A percentile compares a stretch with the other conserved stretches of the same genome.
Evolutionary conservation across 2,888 invertebrate genomes (phyloP).

Genomic region (Crossocerus cetratus): DNA sequence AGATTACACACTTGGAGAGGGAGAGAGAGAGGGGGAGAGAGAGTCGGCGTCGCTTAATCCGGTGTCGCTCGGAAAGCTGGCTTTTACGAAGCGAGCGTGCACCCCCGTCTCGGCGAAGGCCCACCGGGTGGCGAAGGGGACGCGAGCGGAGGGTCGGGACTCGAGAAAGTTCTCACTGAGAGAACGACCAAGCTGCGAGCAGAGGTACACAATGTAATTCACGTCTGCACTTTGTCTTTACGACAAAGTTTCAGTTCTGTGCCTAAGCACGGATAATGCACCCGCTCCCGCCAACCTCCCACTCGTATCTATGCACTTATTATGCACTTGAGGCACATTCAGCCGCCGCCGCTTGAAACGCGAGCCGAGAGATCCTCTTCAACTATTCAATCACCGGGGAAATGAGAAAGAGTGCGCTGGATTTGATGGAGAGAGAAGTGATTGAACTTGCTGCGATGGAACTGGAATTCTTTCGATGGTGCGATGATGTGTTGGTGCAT

Average conservation of each 20-base stretch:
- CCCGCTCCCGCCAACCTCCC: background rate
- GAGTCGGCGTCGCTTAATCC: slow-evolving; percentile 35
- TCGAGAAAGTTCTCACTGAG: slow-evolving; percentile 46
- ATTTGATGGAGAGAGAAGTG: too few relatives aligned
- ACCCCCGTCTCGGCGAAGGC: too few relatives aligned
- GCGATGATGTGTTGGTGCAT: too few relatives aligned
- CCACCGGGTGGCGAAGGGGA: too few relatives aligned
- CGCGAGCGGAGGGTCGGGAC: slow-evolving; percentile 21
- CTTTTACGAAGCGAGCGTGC: slow-evolving; percentile 18
- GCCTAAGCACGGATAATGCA: slow-evolving; percentile 32
- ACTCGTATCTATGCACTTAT: too few relatives aligned
- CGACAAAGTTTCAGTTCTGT: slow-evolving; percentile 31
- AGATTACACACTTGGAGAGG: slow-evolving; percentile 33
- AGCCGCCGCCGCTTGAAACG: too few relatives aligned
- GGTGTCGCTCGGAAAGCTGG: slow-evolving; percentile 26
- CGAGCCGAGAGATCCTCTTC: too few relatives aligned
- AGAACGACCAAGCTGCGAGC: slow-evolving; percentile 13
- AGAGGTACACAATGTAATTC: slow-evolving; percentile 40
- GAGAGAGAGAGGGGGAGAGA: background rate
- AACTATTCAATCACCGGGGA: too few relatives aligned
- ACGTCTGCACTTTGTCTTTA: slow-evolving; percentile 43
- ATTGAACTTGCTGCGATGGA: too few relatives aligned
- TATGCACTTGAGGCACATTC: too few relatives aligned
- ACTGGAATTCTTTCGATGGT: too few relatives aligned
- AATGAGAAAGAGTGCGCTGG: too few relatives aligned